These are phyloP conservation scores for Sebastes diaconus DNA, from an alignment of 2,797 vertebrate species.

Conservation along the genomic window DNA sequence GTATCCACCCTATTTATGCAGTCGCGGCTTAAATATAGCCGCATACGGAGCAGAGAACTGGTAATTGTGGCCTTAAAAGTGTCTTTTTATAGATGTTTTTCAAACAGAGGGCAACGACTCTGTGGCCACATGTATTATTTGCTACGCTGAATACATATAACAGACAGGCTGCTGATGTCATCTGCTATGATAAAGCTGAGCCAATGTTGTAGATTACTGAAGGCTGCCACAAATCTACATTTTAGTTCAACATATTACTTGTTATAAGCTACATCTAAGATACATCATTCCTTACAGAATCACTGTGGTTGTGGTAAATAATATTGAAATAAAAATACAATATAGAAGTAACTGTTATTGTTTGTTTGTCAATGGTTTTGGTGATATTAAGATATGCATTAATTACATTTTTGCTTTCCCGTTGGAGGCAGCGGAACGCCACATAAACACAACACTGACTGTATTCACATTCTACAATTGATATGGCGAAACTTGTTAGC, in stretches of 20 bases:
- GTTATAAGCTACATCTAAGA: background rate
- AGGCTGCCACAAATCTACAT: background rate
- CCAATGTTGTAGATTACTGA: background rate
- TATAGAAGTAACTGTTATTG: background rate
- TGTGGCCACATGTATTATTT: constrained; percentile 21
- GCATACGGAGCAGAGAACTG: constrained; percentile 21
- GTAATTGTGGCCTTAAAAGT: constrained; percentile 43
- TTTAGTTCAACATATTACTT: background rate
- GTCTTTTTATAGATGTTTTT: constrained; percentile 56
- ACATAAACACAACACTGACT: background rate
- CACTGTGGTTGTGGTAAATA: background rate
- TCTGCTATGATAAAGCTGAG: constrained; percentile 5
- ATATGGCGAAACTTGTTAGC: background rate
- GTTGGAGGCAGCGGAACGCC: background rate
- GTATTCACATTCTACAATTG: background rate
- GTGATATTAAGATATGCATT: background rate
- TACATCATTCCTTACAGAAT: background rate
- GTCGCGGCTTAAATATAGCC: constrained; percentile 36
- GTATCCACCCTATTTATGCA: constrained; percentile 49
- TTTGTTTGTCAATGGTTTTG: background rate
- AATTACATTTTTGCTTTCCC: background rate
- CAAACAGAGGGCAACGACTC: constrained; percentile 21
- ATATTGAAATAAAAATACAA: background rate
- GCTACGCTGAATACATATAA: constrained; percentile 6
- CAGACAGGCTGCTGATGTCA: constrained; percentile 28